Percentiles rank a stretch among this genome's conserved stretches.
These are phyloP conservation scores for Heliopora coerulea DNA, from an alignment of 92 coral and sea anemone genomes.

Conservation along the genomic window DNA sequence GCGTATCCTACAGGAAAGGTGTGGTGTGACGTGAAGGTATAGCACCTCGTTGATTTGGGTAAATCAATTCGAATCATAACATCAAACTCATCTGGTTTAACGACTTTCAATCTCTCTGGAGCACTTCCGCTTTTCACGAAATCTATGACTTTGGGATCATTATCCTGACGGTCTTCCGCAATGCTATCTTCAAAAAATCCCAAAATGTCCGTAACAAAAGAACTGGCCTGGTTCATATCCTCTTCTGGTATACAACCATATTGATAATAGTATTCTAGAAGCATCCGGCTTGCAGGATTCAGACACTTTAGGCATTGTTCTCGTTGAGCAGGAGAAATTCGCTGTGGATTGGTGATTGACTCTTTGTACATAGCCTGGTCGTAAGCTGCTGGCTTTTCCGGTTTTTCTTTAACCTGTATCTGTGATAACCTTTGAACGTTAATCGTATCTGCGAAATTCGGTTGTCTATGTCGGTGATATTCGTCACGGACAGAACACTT, in stretches of 20 bases:
- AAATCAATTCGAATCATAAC: conserved; percentile 13
- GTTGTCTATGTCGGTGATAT: no score
- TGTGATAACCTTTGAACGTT: no score
- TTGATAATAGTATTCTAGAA: conserved; percentile 7
- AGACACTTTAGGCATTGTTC: not conserved
- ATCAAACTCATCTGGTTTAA: conserved; percentile 38
- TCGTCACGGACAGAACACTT: no score
- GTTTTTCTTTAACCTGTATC: no score
- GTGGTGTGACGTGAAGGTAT: conserved; percentile 7
- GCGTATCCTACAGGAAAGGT: conserved; percentile 34
- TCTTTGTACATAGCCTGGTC: no score
- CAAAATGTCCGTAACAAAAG: not conserved
- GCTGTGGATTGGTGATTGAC: no score
- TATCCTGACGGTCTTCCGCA: not conserved
- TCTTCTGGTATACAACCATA: conserved; percentile 4
- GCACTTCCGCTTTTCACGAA: conserved; percentile 35
- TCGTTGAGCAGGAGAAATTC: not conserved
- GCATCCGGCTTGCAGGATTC: not conserved
- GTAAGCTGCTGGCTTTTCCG: no score
- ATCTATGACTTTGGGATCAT: conserved; percentile 19
- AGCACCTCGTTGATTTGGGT: not conserved
- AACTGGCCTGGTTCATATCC: not conserved
- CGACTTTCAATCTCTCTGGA: conserved; percentile 27
- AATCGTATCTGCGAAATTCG: no score
- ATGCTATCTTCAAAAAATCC: conserved; percentile 3